A percentile compares a stretch with the other conserved stretches of the same genome.
Evolutionary conservation across 2,113 vertebrate genomes (phyloP).

Genomic region (Indri indri): DNA sequence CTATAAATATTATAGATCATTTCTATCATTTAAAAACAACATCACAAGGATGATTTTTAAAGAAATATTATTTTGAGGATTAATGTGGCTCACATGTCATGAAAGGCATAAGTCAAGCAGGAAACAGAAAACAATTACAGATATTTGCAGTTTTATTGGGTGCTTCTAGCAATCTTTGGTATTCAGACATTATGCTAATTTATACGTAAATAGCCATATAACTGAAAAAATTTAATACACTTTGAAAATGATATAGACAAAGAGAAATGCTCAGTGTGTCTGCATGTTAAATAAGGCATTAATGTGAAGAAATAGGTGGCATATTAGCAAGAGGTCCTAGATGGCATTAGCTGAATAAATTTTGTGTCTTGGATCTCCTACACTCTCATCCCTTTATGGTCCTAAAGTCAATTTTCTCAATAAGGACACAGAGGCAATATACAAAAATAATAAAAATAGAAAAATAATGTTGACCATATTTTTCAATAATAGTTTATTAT

Average conservation of each 20-base stretch:
- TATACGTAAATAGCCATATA: neutral
- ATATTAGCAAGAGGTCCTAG: fast-evolving
- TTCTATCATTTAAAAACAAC: neutral
- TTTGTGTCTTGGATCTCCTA: neutral
- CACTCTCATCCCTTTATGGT: neutral
- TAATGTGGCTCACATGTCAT: neutral
- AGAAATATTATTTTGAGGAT: neutral
- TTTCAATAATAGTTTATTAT: neutral
- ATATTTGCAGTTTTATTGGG: neutral
- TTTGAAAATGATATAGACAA: neutral
- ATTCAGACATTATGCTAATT: neutral
- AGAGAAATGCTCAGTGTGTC: neutral
- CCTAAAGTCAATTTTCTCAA: neutral
- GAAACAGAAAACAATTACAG: neutral
- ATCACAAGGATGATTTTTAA: neutral
- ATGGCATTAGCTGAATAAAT: neutral
- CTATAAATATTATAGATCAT: neutral
- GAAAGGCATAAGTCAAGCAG: neutral
- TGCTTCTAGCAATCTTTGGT: neutral
- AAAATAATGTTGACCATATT: neutral
- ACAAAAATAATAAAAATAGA: neutral
- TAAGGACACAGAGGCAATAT: neutral
- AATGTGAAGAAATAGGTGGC: fast-evolving
- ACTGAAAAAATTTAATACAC: neutral
- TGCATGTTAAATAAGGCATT: neutral